A percentile compares a stretch with the other conserved stretches of the same genome.
These are phyloP conservation scores for Porphyrio hochstetteri DNA, from an alignment of 2,113 vertebrate genomes.

Conservation along the genomic window DNA sequence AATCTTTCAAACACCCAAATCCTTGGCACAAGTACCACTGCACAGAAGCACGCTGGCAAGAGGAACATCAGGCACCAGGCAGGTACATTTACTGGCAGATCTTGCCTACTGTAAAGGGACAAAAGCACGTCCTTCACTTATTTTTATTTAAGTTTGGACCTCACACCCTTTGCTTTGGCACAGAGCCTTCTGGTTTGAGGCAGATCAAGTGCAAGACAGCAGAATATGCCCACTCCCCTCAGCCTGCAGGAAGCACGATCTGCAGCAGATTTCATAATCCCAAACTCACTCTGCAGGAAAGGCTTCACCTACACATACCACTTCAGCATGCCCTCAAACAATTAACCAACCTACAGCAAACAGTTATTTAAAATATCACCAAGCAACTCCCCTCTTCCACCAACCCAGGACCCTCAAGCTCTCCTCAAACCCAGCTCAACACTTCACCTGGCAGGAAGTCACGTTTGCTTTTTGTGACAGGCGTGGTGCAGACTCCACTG, in stretches of 20 bases:
- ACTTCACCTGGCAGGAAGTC: constrained; percentile 84
- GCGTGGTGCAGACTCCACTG: constrained; percentile 93
- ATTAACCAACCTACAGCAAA: not conserved
- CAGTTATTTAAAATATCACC: not conserved
- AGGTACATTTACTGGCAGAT: not conserved
- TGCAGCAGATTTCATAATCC: not conserved
- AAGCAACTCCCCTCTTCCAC: not conserved
- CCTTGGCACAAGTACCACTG: not conserved
- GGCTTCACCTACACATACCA: not conserved
- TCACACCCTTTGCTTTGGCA: not conserved
- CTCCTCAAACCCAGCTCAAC: not conserved
- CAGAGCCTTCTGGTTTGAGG: not conserved
- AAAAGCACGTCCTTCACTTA: not conserved
- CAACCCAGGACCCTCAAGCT: not conserved
- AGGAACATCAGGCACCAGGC: not conserved
- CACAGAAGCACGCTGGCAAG: not conserved
- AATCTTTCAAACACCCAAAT: not conserved
- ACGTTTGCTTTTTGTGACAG: constrained; percentile 80
- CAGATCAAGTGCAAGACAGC: not conserved
- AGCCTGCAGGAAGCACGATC: not conserved
- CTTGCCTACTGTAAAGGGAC: not conserved
- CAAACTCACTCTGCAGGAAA: not conserved
- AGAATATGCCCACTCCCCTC: not conserved
- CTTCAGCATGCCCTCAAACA: not conserved
- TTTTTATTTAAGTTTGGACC: not conserved